phyloP scores from a whole-genome alignment of 2,113 vertebrate species.

The Fukomys damarensis region DNA sequence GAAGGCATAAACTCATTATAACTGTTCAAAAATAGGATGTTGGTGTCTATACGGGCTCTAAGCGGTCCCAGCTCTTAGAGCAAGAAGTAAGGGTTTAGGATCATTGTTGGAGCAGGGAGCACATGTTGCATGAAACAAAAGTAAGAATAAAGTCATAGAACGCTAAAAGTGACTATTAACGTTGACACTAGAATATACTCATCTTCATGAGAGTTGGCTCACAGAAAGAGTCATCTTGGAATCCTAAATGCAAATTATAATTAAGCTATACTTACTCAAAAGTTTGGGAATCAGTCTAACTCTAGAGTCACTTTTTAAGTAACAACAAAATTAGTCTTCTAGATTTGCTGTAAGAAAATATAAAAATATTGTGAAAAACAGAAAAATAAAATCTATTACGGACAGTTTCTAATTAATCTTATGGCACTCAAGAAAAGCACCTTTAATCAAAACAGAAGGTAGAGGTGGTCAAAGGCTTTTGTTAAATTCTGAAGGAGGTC shows the following conservation, averaged over 20 bases:
- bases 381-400: neutral
- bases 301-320: conserved; percentile 10
- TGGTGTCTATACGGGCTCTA: neutral
- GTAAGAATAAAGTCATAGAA: conserved; percentile 4
- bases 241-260: conserved; percentile 28
- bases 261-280: neutral
- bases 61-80: neutral
- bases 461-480: neutral
- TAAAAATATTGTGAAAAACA: neutral
- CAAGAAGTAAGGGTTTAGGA: neutral
- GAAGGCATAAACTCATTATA: neutral
- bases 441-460: conserved; percentile 19
- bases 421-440: neutral
- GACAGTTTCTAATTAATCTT: conserved; percentile 27
- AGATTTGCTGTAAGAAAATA: conserved; percentile 32
- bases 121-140: neutral
- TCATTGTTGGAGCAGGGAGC: neutral
- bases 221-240: neutral
- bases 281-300: conserved; percentile 1
- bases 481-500: neutral
- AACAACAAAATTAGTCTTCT: conserved; percentile 4
- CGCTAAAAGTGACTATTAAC: neutral
- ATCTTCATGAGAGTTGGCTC: neutral
- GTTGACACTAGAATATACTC: neutral
- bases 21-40: neutral